Conservation (phyloP, 2,797 vertebrate species). For the Hippocampus kuda region DNA sequence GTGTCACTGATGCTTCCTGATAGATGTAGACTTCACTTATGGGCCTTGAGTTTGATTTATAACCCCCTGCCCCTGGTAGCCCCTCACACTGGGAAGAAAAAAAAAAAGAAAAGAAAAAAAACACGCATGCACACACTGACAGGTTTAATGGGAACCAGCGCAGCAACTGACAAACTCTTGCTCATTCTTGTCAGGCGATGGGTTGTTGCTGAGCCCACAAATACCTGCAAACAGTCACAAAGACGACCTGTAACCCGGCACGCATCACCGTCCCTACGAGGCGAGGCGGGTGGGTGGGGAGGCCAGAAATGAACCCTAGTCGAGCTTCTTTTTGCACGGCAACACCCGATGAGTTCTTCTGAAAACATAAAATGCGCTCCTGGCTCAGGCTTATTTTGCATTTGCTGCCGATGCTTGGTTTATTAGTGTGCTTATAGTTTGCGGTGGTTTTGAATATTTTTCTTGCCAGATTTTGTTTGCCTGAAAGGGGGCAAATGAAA, state of each 20-base stretch:
- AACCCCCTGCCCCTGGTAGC: conserved; percentile 20
- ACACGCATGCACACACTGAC: conserved; percentile 27
- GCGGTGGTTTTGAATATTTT: neutral
- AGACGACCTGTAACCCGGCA: conserved; percentile 41
- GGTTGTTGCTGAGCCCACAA: conserved; percentile 35
- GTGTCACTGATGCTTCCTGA: conserved; percentile 40
- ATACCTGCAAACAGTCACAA: conserved; percentile 40
- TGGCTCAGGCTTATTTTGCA: neutral
- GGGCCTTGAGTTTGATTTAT: conserved; percentile 35
- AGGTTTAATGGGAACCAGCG: conserved; percentile 29
- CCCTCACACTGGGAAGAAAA: neutral
- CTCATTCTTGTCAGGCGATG: conserved; percentile 25
- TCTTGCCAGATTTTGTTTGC: neutral
- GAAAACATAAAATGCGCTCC: neutral
- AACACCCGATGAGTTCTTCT: neutral
- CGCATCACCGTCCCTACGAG: conserved; percentile 22
- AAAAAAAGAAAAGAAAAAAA: neutral
- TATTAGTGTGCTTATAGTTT: neutral
- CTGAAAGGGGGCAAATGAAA: neutral
- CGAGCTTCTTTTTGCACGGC: neutral
- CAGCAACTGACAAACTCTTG: conserved; percentile 34
- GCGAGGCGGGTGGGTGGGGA: conserved; percentile 4
- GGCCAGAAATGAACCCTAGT: neutral
- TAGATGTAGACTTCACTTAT: conserved; percentile 30
- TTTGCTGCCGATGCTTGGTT: neutral